These are phyloP conservation scores for Pseudois nayaur DNA, from an alignment of 2,113 vertebrate species.

Conservation along the genomic window DNA sequence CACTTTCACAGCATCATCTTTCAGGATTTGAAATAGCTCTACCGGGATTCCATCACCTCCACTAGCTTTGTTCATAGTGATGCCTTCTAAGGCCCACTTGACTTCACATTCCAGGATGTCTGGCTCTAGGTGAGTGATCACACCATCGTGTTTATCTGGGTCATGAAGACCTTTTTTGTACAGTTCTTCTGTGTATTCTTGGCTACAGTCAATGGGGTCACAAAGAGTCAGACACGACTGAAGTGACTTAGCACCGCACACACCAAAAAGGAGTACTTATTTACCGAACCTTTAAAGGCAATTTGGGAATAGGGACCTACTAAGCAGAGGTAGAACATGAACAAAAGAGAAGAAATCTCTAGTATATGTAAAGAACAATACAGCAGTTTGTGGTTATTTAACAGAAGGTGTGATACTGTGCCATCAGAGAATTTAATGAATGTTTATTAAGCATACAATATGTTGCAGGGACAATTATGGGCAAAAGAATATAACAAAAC, in stretches of 20 bases:
- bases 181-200: not conserved
- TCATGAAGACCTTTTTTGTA: too few species aligned
- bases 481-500: not conserved
- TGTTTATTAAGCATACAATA: not conserved
- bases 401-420: not conserved
- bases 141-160: too few species aligned
- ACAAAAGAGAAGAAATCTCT: not conserved
- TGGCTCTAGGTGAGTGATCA: too few species aligned
- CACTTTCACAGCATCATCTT: too few species aligned
- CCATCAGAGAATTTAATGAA: not conserved
- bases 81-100: too few species aligned
- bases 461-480: not conserved
- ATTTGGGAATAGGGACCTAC: not conserved
- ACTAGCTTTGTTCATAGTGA: too few species aligned
- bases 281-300: not conserved
- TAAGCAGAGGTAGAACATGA: not conserved
- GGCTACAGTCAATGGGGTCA: not conserved
- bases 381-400: not conserved
- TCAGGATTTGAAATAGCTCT: too few species aligned
- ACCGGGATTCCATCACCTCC: too few species aligned
- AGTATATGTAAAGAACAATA: not conserved
- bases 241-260: not conserved
- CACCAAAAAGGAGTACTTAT: not conserved
- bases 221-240: not conserved
- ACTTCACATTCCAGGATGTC: too few species aligned